These are phyloP conservation scores for Aspiorhynchus laticeps DNA, from an alignment of 2,113 vertebrate species.

Conservation along the genomic window DNA sequence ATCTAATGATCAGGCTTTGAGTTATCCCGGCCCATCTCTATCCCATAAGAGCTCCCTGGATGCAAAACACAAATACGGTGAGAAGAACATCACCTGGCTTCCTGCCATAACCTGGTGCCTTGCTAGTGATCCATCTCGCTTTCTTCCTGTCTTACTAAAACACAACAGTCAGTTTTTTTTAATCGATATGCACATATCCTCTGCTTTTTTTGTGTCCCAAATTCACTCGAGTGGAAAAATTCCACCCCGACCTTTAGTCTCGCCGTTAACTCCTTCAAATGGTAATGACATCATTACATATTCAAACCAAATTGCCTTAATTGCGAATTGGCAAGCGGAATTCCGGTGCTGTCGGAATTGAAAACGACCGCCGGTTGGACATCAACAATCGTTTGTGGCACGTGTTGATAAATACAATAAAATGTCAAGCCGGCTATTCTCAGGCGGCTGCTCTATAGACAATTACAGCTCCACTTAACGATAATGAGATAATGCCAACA, in stretches of 20 bases:
- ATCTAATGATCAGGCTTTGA: conserved; percentile 93
- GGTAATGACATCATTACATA: conserved; percentile 99
- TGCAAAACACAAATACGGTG: conserved; percentile 20
- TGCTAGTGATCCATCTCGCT: conserved; percentile 17
- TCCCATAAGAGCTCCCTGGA: conserved; percentile 57
- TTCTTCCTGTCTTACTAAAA: conserved; percentile 54
- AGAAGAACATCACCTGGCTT: conserved; percentile 66
- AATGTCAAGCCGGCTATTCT: conserved; percentile 95
- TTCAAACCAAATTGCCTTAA: conserved; percentile 99
- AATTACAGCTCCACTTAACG: conserved; percentile 90
- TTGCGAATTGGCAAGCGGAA: conserved; percentile 94
- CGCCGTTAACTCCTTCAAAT: conserved; percentile 93
- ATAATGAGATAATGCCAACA: conserved; percentile 73
- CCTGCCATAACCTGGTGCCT: background rate
- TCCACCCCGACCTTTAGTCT: conserved; percentile 94
- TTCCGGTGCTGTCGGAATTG: conserved; percentile 84
- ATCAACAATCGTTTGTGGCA: conserved; percentile 89
- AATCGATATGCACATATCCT: conserved; percentile 75
- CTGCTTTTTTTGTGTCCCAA: conserved; percentile 53
- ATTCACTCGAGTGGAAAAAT: conserved; percentile 96
- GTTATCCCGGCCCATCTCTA: conserved; percentile 87
- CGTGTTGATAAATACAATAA: conserved; percentile 96
- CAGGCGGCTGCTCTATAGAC: conserved; percentile 85
- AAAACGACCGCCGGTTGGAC: conserved; percentile 84
- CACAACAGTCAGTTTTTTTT: conserved; percentile 31